Base-by-base conservation (phyloP, 1,140 invertebrate genomes). In the Drosophila pruinosa region DNA sequence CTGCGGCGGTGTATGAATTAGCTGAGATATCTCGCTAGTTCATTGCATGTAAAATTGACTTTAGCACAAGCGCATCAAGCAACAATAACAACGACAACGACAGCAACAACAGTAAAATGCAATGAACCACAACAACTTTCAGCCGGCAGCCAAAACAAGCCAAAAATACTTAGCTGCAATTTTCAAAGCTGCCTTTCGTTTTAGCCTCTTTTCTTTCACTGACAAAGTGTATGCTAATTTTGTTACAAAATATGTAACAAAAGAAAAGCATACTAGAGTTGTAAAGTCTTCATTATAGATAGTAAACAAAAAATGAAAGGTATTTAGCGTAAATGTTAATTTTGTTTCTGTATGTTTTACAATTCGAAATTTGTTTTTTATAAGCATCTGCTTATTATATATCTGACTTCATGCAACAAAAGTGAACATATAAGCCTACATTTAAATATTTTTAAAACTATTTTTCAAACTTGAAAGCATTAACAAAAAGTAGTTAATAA, bases 1-100 rank as follows among this genome's bases (percentile, higher is more conserved):
- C n/a, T n/a, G n/a, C n/a, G n/a, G n/a, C 22, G 19, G 45, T 15
- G 17, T 43, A 45, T 26, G 41, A 56, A 71, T 69, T 80, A 48
- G 64, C 48, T 61, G 43, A 53, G 22, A 57, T 74, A 86, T 88
- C 79, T 85, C 74, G 62, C 64, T 58, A 88, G 77, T 88, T 86
- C 82, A 88, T 86, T 86, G 82, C 82, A 81, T 81, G 82, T 79
- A 75, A 86, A 86, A 86, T 88, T 86, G 81, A 88, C 82, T 88
- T 77, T 68, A 72, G 81, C 70, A 41, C 28, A 65, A 75, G 38
- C 54, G 54, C 50, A 61, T 73, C 59, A 39, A 78, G 39, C 56
- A 73, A 50, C 67, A 58, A 43, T 24, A 57, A 26, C 31, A 57
- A 47, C 21, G 6, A 26, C 47, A 52, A 21, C 38, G 8, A 22